phyloP scores from a whole-genome alignment of 2,888 invertebrate species.

The Drosophila limbata region DNA sequence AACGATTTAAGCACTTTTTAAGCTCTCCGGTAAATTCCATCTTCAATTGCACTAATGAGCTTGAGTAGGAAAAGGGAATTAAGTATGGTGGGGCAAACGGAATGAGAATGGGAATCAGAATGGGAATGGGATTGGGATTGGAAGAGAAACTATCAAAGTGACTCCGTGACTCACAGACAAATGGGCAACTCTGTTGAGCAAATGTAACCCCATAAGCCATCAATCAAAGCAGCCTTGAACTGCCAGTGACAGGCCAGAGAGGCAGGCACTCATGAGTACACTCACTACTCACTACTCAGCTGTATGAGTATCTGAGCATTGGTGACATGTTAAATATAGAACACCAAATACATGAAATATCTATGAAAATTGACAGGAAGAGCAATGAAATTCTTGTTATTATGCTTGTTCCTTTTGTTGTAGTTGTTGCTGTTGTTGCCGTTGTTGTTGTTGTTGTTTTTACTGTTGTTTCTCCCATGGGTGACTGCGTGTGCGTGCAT shows the following conservation, averaged over 20 bases:
- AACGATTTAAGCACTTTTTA: slow-evolving; percentile 47
- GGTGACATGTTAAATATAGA: slow-evolving; percentile 64
- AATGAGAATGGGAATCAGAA: slow-evolving; percentile 5
- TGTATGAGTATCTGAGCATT: slow-evolving; percentile 33
- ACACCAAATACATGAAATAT: slow-evolving; percentile 43
- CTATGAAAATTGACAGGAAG: slow-evolving; percentile 49
- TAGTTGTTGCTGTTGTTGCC: slow-evolving; percentile 17
- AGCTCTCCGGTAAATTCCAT: slow-evolving; percentile 21
- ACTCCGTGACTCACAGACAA: slow-evolving; percentile 54
- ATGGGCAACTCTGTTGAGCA: slow-evolving; percentile 28
- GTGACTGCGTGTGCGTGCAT: slow-evolving; percentile 64
- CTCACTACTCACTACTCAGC: slow-evolving; percentile 1
- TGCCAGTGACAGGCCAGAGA: slow-evolving; percentile 53
- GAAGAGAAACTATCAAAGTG: slow-evolving; percentile 27
- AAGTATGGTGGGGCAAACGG: slow-evolving; percentile 12
- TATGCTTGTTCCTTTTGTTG: slow-evolving; percentile 12
- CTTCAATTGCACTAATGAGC: slow-evolving; percentile 65
- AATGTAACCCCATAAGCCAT: slow-evolving; percentile 52
- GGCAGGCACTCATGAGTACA: slow-evolving; percentile 15
- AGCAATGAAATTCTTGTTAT: slow-evolving; percentile 40
- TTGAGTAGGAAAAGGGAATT: slow-evolving; percentile 23
- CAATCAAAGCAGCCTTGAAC: slow-evolving; percentile 77
- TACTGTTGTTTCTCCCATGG: slow-evolving; percentile 20
- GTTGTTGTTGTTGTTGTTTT: slow-evolving; percentile 10
- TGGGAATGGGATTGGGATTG: not conserved